phyloP scores from a whole-genome alignment of 2,888 invertebrate genomes.

The Spodoptera littoralis region DNA sequence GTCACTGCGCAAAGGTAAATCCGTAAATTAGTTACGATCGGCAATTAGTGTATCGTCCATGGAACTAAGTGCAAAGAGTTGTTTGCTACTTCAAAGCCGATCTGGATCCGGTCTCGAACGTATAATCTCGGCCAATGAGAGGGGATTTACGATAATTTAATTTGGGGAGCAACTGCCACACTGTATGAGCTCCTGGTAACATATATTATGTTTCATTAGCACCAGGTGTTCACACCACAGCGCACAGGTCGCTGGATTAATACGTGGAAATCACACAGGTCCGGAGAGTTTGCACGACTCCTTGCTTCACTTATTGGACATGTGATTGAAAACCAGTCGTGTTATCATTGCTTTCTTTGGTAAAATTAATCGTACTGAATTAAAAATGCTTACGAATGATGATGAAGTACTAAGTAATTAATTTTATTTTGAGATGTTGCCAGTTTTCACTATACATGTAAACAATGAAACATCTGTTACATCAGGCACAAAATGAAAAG shows the following conservation, averaged over 20 bases:
- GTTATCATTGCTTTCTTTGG: too few relatives aligned
- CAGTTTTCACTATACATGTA: too few relatives aligned
- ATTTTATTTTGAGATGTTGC: too few relatives aligned
- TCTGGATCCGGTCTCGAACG: conserved; percentile 55
- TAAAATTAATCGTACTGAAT: too few relatives aligned
- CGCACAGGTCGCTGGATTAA: conserved; percentile 47
- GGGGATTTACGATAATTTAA: conserved; percentile 70
- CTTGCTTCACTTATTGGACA: too few relatives aligned
- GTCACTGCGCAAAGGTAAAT: conserved; percentile 37
- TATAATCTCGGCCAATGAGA: conserved; percentile 61
- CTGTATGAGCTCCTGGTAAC: conserved; percentile 51
- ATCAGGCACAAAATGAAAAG: too few relatives aligned
- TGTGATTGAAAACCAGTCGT: too few relatives aligned
- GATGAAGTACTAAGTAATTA: neutral
- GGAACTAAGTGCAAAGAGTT: conserved; percentile 37
- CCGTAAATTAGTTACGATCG: conserved; percentile 55
- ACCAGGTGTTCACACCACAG: conserved; percentile 49
- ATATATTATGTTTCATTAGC: conserved; percentile 69
- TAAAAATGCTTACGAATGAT: too few relatives aligned
- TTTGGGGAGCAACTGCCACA: conserved; percentile 57
- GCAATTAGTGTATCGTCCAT: conserved; percentile 57
- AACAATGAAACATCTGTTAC: too few relatives aligned
- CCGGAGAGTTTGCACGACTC: neutral
- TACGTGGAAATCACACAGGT: conserved; percentile 41
- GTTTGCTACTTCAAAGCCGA: conserved; percentile 59